phyloP scores from a whole-genome alignment of 2,888 invertebrate genomes.

The Brenthis hecate region DNA sequence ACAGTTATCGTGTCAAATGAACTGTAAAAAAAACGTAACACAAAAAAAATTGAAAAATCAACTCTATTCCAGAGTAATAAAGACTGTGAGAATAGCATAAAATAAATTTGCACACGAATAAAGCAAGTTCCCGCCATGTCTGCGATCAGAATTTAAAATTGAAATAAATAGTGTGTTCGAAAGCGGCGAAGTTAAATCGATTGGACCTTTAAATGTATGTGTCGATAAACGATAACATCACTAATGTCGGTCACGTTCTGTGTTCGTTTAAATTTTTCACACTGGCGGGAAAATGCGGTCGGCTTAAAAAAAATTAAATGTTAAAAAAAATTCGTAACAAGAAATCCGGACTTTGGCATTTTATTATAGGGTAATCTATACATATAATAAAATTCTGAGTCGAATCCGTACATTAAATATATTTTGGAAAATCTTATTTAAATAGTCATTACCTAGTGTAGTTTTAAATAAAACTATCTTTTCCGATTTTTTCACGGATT shows the following conservation, averaged over 20 bases:
- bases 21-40: slow-evolving; percentile 52
- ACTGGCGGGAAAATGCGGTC: slow-evolving; percentile 47
- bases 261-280: slow-evolving; percentile 64
- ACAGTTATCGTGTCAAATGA: slow-evolving; percentile 72
- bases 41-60: neutral
- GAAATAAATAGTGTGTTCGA: slow-evolving; percentile 60
- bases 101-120: slow-evolving; percentile 58
- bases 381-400: too few species aligned
- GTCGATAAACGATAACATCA: slow-evolving; percentile 58
- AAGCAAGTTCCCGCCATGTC: slow-evolving; percentile 62
- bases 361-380: too few species aligned
- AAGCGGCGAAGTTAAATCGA: slow-evolving; percentile 76
- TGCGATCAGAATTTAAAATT: slow-evolving; percentile 74
- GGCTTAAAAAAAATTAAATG: slow-evolving; percentile 22
- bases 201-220: slow-evolving; percentile 66
- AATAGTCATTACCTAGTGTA: too few species aligned
- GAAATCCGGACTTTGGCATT: too few species aligned
- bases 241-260: slow-evolving; percentile 64
- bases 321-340: neutral
- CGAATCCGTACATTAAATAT: too few species aligned
- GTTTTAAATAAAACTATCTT: too few species aligned
- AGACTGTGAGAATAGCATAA: slow-evolving; percentile 35
- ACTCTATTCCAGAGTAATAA: slow-evolving; percentile 13
- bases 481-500: too few species aligned
- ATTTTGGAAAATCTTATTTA: too few species aligned